Evolutionary conservation across 23 tunicate species (phyloP), one percentile per base, ranked within the genome.

Genomic region (Aplidium turbinatum): DNA sequence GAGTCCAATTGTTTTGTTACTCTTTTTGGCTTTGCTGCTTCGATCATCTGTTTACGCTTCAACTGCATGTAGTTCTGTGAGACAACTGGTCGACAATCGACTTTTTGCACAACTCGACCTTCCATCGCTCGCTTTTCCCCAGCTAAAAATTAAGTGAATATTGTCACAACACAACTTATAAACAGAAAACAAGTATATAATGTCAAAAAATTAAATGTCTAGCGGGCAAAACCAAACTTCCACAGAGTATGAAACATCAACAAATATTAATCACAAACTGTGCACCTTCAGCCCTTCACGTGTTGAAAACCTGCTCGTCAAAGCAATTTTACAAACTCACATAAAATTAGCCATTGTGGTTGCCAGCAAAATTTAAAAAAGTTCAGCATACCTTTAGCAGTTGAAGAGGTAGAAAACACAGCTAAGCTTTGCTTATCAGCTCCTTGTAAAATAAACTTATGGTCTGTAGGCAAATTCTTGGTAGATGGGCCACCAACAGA

Each of bases 31-130:
- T 72, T 78, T 6, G 64, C 38, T 5, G 97, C 97, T 40, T 61
- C 79, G 4, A 77, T 42, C 75, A 79, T 77, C 26, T 90, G 97
- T 1, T 81, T 63, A 45, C 67, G 68, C 58, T 90, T 90, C 40
- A 90, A 24, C 46, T 90, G 80, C 89, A 82, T 90, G 46, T 90
- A 90, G 9, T 82, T 83, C 9, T 72, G 45, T 6, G 82, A 82
- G 11, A 80, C 89, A 35, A 85, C 75, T 2, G 97, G 97, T 35
- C 82, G 89, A 35, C 97, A 90, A 53, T 90, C 97, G 4, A 81
- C 89, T 71, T 90, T 90, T 23, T 90, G 97, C 1, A 90, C 97
- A 27, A 90, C 85, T 23, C 89, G 38, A 2, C 97, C 97, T 68
- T 88, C 96, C 78, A 88, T 88, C 26, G 83, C 50, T 25, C 96